Base-by-base conservation (phyloP, 2,888 invertebrate species). In the Sinhomidia bicolor region DNA sequence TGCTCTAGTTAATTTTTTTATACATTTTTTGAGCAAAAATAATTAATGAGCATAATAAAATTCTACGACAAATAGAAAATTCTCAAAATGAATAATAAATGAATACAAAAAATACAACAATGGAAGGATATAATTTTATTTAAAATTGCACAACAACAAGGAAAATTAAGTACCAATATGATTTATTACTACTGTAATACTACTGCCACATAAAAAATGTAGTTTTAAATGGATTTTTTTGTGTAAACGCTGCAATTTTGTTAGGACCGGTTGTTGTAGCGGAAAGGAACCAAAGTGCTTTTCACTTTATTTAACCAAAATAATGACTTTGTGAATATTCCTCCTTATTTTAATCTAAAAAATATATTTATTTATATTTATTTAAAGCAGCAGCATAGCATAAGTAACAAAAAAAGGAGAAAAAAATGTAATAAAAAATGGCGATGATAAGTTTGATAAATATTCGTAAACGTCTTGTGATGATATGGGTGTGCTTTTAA, bases 401-500 rank as follows among this genome's bases (percentile, higher is more conserved):
- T n/a, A n/a, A n/a, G n/a, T n/a, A n/a, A n/a, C n/a, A n/a, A n/a
- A n/a, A n/a, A n/a, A n/a, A n/a, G n/a, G n/a, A n/a, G n/a, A n/a
- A n/a, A n/a, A n/a, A n/a, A n/a, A n/a, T n/a, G n/a, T n/a, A n/a
- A 62, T 62, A 62, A 62, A 14, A 3, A 32, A 62, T 62, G 32
- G 32, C 14, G 29, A 62, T 32, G 7, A 29, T 32, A 12, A 62
- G 32, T n/a, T 3, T 32, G 29, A 62, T 32, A 62, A 32, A 62
- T 62, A 62, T 62, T 14, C 62, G 32, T 32, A n/a, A 62, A 62
- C 14, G 32, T 62, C 32, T 29, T n/a, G 32, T 12, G 62, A 62
- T 62, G 62, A 32, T n/a, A n/a, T n/a, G n/a, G n/a, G n/a, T n/a
- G n/a, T n/a, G 32, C 29, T 51, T 62, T 60, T 60, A 57, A 60